phyloP scores from a whole-genome alignment of 1,140 invertebrate genomes.

The Leptinotarsa texana region DNA sequence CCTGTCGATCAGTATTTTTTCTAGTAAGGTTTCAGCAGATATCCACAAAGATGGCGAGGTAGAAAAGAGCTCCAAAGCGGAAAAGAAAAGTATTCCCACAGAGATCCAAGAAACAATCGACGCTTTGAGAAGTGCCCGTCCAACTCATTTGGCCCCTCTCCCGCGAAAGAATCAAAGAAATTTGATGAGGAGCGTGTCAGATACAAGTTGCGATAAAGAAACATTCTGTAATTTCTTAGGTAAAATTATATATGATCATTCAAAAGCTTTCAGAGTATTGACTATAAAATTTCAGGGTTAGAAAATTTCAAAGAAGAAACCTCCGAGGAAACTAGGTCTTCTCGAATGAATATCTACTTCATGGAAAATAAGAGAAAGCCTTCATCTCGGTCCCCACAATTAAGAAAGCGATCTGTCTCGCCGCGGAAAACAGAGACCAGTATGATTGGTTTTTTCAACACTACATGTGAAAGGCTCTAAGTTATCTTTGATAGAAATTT shows the following conservation, averaged over 20 bases:
- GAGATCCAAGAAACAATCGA: conserved; percentile 20
- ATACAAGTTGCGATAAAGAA: conserved; percentile 25
- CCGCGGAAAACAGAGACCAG: background rate
- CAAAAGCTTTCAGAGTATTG: too few relatives aligned
- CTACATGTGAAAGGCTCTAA: background rate
- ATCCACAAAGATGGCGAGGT: conserved; percentile 11
- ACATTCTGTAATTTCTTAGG: conserved; percentile 22
- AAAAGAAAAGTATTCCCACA: conserved; percentile 11
- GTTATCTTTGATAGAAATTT: too few relatives aligned
- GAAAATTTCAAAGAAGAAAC: background rate
- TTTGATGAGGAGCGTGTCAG: conserved; percentile 14
- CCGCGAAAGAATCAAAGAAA: conserved; percentile 10
- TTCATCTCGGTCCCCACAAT: background rate
- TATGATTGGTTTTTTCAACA: background rate
- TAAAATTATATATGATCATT: background rate
- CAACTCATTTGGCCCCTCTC: background rate
- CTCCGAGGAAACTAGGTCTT: conserved; percentile 4
- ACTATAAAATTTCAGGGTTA: background rate
- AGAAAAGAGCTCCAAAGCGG: background rate
- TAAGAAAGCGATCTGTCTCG: background rate
- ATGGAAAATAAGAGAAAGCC: conserved; percentile 1
- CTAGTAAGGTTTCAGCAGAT: conserved; percentile 24
- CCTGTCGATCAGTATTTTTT: conserved; percentile 7
- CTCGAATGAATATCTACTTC: background rate
- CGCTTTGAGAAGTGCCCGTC: conserved; percentile 8